A percentile compares a stretch with the other conserved stretches of the same genome.
Evolutionary conservation across 2,113 vertebrate genomes (phyloP).

Genomic region (Sisor rabdophorus): DNA sequence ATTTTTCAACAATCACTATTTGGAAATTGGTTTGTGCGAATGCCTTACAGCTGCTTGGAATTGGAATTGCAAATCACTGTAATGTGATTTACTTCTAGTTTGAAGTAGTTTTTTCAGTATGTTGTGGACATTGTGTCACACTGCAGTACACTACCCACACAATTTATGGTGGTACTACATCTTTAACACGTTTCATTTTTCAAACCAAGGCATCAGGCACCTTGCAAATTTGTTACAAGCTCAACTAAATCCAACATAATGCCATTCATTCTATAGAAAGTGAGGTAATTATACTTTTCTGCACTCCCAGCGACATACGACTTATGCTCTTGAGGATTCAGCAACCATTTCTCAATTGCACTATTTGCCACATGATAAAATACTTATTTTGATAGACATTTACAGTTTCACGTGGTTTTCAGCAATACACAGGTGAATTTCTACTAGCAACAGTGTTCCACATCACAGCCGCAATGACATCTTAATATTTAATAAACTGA

Average conservation of each 20-base stretch:
- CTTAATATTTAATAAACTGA: background rate
- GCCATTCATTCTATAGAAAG: background rate
- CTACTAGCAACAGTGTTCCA: background rate
- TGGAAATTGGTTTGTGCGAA: background rate
- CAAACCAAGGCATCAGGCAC: background rate
- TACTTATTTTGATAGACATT: background rate
- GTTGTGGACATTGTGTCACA: background rate
- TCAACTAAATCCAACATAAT: constrained; percentile 1
- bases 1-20: background rate
- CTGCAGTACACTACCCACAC: background rate
- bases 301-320: background rate
- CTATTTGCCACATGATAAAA: background rate
- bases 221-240: background rate
- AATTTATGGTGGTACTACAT: background rate
- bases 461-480: background rate
- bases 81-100: background rate
- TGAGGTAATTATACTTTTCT: background rate
- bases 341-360: background rate
- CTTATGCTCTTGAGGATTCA: background rate
- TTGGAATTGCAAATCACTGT: background rate
- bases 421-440: background rate
- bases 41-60: background rate
- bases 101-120: background rate
- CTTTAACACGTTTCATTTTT: background rate
- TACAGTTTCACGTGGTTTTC: background rate